Evolutionary conservation across 1,140 invertebrate genomes (phyloP).

Genomic region (Anoplophora glabripennis): DNA sequence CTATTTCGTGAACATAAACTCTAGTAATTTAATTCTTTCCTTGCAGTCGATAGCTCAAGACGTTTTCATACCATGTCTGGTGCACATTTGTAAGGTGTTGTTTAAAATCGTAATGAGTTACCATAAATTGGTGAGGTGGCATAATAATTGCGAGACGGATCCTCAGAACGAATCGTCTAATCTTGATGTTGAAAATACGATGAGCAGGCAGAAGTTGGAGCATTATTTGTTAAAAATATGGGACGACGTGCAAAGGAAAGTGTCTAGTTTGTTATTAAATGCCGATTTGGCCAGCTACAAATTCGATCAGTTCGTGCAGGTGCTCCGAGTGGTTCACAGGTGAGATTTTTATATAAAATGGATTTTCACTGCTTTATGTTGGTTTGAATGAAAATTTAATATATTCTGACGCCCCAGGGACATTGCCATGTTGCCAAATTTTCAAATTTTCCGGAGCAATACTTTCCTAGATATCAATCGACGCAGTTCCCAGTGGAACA

Average conservation of each 20-base stretch:
- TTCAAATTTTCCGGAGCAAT: too few species aligned
- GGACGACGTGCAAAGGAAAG: slow-evolving; percentile 92
- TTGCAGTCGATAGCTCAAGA: slow-evolving; percentile 67
- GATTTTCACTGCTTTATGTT: too few species aligned
- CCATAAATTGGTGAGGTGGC: slow-evolving; percentile 77
- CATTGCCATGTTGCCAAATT: too few species aligned
- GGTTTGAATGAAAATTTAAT: too few species aligned
- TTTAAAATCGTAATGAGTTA: slow-evolving; percentile 83
- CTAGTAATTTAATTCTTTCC: slow-evolving; percentile 29
- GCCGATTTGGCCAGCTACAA: slow-evolving; percentile 80
- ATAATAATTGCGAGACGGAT: slow-evolving; percentile 52
- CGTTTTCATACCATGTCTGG: slow-evolving; percentile 76
- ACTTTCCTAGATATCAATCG: too few species aligned
- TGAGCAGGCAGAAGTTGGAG: slow-evolving; percentile 82
- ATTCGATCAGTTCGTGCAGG: slow-evolving; percentile 92
- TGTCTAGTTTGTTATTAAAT: slow-evolving; percentile 73
- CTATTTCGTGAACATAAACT: neutral
- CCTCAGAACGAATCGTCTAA: slow-evolving; percentile 12
- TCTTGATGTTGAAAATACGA: slow-evolving; percentile 60
- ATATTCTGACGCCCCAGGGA: too few species aligned
- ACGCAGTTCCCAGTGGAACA: too few species aligned
- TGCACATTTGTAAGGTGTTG: slow-evolving; percentile 77
- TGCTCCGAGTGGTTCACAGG: slow-evolving; percentile 83
- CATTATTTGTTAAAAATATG: slow-evolving; percentile 83
- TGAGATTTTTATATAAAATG: slow-evolving; percentile 34